These are phyloP conservation scores for Microplitis deprimator DNA, from an alignment of 2,888 invertebrate genomes.

Conservation along the genomic window DNA sequence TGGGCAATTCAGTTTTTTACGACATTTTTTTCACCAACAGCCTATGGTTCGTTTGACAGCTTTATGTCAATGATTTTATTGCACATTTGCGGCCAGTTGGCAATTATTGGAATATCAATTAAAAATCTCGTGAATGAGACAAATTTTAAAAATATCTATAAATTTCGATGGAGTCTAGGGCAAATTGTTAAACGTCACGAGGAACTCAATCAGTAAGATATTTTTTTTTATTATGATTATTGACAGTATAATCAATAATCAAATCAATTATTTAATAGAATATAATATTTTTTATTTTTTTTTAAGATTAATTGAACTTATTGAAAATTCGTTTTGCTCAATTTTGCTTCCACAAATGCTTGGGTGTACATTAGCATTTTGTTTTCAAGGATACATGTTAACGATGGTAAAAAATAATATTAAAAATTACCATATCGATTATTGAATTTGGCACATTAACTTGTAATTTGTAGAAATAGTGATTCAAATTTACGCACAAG, in stretches of 20 bases:
- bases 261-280: not conserved
- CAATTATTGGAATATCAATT: slow-evolving; percentile 25
- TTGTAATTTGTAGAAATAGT: too few relatives aligned
- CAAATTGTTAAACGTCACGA: not conserved
- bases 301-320: slow-evolving; percentile 32
- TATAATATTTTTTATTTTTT: not conserved
- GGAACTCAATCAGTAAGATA: not conserved
- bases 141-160: not conserved
- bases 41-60: slow-evolving; percentile 54
- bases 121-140: slow-evolving; percentile 29
- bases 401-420: slow-evolving; percentile 31
- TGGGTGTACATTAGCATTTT: slow-evolving; percentile 44
- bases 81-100: slow-evolving; percentile 57
- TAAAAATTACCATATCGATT: not conserved
- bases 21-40: slow-evolving; percentile 47
- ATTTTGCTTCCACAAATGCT: slow-evolving; percentile 46
- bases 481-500: too few relatives aligned
- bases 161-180: slow-evolving; percentile 19
- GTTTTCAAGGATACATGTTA: slow-evolving; percentile 46
- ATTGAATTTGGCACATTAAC: too few relatives aligned
- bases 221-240: not conserved
- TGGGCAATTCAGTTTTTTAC: slow-evolving; percentile 53
- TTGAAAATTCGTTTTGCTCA: slow-evolving; percentile 42
- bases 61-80: slow-evolving; percentile 53
- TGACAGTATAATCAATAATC: not conserved